phyloP scores from a whole-genome alignment of 2,113 vertebrate genomes.

The Pelusios castaneus region DNA sequence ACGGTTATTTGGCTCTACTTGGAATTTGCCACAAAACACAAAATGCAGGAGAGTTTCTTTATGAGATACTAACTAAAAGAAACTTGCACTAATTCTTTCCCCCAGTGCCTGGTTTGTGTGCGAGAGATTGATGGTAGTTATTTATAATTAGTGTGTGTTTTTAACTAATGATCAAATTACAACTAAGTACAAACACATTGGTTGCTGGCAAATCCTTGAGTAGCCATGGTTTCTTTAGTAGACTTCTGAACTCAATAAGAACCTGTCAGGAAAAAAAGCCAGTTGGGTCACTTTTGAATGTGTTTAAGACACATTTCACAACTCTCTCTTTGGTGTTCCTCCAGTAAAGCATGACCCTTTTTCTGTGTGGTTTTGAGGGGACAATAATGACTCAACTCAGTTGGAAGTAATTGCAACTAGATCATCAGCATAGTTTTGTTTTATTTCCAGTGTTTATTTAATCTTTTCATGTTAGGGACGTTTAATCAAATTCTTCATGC shows the following conservation, averaged over 20 bases:
- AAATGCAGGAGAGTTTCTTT: neutral
- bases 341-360: conserved; percentile 10
- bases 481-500: conserved; percentile 35
- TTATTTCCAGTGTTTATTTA: conserved; percentile 63
- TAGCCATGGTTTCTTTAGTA: neutral
- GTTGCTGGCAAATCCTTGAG: neutral
- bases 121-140: neutral
- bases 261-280: neutral
- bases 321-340: conserved; percentile 36
- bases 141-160: neutral
- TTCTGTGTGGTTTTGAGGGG: conserved; percentile 1
- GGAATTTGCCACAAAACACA: neutral
- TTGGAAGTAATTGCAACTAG: conserved; percentile 59
- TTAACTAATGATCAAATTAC: neutral
- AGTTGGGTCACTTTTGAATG: conserved; percentile 7
- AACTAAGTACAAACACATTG: neutral
- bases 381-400: conserved; percentile 59
- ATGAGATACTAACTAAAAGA: neutral
- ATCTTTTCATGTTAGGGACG: conserved; percentile 31
- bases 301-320: neutral
- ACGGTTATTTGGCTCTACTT: neutral
- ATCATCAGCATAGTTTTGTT: conserved; percentile 64
- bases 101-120: neutral
- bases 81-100: neutral
- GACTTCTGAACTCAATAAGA: neutral